A percentile compares a stretch with the other conserved stretches of the same genome.
Evolutionary conservation across 1,140 invertebrate species (phyloP).

Genomic region (Spodoptera frugiperda): DNA sequence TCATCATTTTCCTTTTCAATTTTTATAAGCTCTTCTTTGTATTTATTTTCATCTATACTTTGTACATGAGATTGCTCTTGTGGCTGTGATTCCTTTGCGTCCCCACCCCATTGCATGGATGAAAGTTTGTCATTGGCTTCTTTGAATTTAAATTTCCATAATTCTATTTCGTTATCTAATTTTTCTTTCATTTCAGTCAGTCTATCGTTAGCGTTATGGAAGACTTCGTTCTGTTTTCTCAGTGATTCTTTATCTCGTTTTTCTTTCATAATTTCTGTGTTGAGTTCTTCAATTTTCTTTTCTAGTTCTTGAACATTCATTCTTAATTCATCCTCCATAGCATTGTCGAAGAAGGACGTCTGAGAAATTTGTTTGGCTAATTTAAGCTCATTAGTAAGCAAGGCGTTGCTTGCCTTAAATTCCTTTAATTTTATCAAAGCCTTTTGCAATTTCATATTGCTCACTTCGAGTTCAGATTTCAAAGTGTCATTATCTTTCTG

Average conservation of each 20-base stretch:
- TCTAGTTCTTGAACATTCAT: constrained; percentile 89
- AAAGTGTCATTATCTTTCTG: constrained; percentile 74
- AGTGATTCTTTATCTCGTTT: constrained; percentile 89
- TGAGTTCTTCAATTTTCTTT: constrained; percentile 87
- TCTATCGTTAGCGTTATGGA: constrained; percentile 92
- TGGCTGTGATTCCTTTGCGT: constrained; percentile 62
- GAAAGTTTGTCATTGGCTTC: constrained; percentile 88
- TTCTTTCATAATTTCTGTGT: constrained; percentile 87
- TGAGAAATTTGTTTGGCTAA: constrained; percentile 84
- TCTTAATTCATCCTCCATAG: constrained; percentile 92
- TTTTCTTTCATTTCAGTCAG: constrained; percentile 93
- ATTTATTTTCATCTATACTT: constrained; percentile 65
- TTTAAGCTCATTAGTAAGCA: constrained; percentile 87
- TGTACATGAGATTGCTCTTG: constrained; percentile 5
- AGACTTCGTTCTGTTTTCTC: constrained; percentile 90
- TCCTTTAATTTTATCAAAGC: constrained; percentile 92
- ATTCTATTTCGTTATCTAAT: constrained; percentile 90
- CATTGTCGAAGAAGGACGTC: constrained; percentile 89
- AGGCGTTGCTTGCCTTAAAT: constrained; percentile 89
- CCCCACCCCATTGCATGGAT: constrained; percentile 87
- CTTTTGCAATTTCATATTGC: constrained; percentile 89
- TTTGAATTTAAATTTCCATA: constrained; percentile 90
- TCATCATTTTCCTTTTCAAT: constrained; percentile 90
- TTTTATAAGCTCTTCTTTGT: constrained; percentile 87
- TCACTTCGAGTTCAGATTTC: constrained; percentile 87